Evolutionary conservation across 1,140 invertebrate species (phyloP), one percentile per base, ranked within the genome.

Genomic region (Drosophila suzukii): DNA sequence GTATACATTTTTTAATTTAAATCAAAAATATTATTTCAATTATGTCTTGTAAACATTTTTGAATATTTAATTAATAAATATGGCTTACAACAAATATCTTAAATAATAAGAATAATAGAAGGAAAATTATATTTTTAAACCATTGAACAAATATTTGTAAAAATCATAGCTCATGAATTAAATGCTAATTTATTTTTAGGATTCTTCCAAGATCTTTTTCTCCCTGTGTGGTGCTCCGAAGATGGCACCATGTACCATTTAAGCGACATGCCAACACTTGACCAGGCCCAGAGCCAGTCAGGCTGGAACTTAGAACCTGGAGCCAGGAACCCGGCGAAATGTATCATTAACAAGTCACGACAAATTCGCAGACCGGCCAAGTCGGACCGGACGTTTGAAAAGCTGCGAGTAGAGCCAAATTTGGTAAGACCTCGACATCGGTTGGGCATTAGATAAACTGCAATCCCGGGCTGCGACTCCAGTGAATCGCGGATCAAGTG

Each of bases 281-380:
- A 80, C 59, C 81, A 84, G 80, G 55, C 72, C 81, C 57, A 53
- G 43, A 57, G 49, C 53, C 44, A 39, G 63, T 57, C 49, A 20
- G 32, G 57, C 46, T 32, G 11, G 6, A 50, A 27, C 34, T 44
- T 39, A 34, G 67, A 15, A 49, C 39, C 1, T 38, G 24, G 15
- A 43, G 34, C 24, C 46, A 24, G 24, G 4, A 70, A 36, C 51
- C 53, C 36, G 53, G 67, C 65, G 51, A 81, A 80, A 86, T 84
- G 80, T 89, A 89, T 89, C 84, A 89, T 89, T 89, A 89, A 89
- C 84, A 89, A 89, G 84, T 89, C 84, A 89, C 84, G 84, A 89
- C 84, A 89, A 88, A 88, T 88, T 88, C 80, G 76, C 84, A 50
- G 60, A 62, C 75, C 10, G 73, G 32, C 49, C 8, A 41, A 38